Evolutionary conservation across 2,888 invertebrate genomes (phyloP).

Genomic region (Ecliptopera silaceata): DNA sequence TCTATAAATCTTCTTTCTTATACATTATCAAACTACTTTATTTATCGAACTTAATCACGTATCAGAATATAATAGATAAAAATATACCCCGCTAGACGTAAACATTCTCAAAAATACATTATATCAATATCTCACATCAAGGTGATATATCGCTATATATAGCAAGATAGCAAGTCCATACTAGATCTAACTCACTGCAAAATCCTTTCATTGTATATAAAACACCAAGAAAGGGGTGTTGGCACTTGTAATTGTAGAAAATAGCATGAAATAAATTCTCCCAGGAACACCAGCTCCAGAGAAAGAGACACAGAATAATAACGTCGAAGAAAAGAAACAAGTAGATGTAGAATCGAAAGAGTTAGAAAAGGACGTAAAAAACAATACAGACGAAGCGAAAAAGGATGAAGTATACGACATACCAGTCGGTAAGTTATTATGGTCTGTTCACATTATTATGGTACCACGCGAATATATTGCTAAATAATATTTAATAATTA

Average conservation of each 20-base stretch:
- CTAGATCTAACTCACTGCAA: background rate
- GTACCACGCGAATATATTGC: slow-evolving; percentile 8
- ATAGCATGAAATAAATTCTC: slow-evolving; percentile 56
- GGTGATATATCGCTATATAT: background rate
- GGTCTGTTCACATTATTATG: slow-evolving; percentile 39
- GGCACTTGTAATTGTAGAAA: slow-evolving; percentile 37
- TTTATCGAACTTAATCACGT: no score
- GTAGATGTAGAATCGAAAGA: slow-evolving; percentile 57
- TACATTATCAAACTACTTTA: background rate
- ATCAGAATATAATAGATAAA: no score
- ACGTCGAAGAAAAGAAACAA: slow-evolving; percentile 62
- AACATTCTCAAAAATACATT: no score
- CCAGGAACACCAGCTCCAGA: slow-evolving; percentile 65
- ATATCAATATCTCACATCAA: background rate
- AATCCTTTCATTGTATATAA: slow-evolving; percentile 11
- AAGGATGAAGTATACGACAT: slow-evolving; percentile 76
- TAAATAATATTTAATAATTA: background rate
- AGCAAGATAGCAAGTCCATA: background rate
- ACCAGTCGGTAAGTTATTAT: slow-evolving; percentile 70
- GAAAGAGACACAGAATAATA: slow-evolving; percentile 63
- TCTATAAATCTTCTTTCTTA: background rate
- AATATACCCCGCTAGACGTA: no score
- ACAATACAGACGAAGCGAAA: slow-evolving; percentile 51
- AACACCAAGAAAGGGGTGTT: slow-evolving; percentile 3
- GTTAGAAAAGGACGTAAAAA: slow-evolving; percentile 55